These are phyloP conservation scores for Drosophila murphyi DNA, from an alignment of 1,140 invertebrate genomes.

Conservation along the genomic window DNA sequence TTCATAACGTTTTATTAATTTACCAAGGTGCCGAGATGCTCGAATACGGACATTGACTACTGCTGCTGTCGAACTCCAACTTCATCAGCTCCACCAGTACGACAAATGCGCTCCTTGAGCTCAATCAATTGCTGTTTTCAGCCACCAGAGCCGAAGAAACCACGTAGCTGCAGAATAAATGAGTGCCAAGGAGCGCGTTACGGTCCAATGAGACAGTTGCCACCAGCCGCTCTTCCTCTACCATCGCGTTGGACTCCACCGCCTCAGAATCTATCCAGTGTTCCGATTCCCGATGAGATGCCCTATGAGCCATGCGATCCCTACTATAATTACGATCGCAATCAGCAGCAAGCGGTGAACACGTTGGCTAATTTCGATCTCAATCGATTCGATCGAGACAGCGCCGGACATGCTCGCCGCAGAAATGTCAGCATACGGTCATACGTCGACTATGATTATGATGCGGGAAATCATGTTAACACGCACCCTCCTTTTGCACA, in stretches of 20 bases:
- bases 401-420: constrained; percentile 8
- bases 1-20: too few relatives aligned
- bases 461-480: background rate
- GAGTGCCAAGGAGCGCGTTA: background rate
- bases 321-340: background rate
- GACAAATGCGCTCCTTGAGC: background rate
- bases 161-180: background rate
- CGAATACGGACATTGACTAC: too few relatives aligned
- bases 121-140: background rate
- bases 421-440: constrained; percentile 55
- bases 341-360: background rate
- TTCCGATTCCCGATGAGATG: background rate
- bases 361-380: constrained; percentile 38
- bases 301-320: constrained; percentile 8
- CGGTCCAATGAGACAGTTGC: background rate
- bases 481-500: background rate
- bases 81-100: too few relatives aligned
- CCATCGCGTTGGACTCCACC: background rate
- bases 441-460: constrained; percentile 54
- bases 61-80: constrained; percentile 14
- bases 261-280: background rate
- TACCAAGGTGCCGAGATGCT: too few relatives aligned
- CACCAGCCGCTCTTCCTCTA: too few relatives aligned
- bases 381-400: constrained; percentile 23
- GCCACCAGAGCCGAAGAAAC: background rate